Conservation (phyloP, 35 echinoderm and acorn worm genomes). For the Eucidaris tribuloides region DNA sequence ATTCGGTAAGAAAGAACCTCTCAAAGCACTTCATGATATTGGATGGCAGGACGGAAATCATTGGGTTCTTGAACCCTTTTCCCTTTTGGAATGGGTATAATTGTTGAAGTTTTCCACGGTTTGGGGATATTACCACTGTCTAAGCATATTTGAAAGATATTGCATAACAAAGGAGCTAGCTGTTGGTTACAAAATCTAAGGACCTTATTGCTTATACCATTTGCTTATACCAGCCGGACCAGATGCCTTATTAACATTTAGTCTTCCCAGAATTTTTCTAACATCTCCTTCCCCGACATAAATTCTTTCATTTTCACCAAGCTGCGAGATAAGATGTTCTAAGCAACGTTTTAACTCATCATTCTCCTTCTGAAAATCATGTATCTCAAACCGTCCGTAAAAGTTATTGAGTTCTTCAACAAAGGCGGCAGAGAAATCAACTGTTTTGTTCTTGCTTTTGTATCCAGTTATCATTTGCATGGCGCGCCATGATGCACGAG, state of each 20-base stretch:
- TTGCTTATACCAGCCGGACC: conserved; percentile 25
- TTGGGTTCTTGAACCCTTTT: conserved; percentile 12
- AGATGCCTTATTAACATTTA: conserved; percentile 28
- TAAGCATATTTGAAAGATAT: conserved; percentile 39
- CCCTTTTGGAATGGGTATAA: conserved; percentile 49
- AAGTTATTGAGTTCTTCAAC: conserved; percentile 47
- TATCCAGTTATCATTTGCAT: not conserved
- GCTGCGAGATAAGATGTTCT: not conserved
- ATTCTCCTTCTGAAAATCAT: conserved; percentile 3
- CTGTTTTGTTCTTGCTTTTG: not conserved
- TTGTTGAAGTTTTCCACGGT: conserved; percentile 45
- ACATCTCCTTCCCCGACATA: conserved; percentile 12
- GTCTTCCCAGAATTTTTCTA: conserved; percentile 7
- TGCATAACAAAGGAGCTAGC: conserved; percentile 30
- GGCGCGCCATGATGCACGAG: not conserved
- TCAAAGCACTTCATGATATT: conserved; percentile 37
- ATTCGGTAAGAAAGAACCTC: not conserved
- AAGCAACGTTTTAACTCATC: not conserved
- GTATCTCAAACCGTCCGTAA: conserved; percentile 5
- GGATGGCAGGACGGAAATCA: conserved; percentile 33
- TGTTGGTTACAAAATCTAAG: conserved; percentile 11
- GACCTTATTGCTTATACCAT: conserved; percentile 31
- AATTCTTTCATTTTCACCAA: not conserved
- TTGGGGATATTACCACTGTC: conserved; percentile 24
- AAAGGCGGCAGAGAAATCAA: not conserved